These are phyloP conservation scores for Drosophila gunungcola DNA, from an alignment of 1,140 invertebrate species.

Conservation along the genomic window DNA sequence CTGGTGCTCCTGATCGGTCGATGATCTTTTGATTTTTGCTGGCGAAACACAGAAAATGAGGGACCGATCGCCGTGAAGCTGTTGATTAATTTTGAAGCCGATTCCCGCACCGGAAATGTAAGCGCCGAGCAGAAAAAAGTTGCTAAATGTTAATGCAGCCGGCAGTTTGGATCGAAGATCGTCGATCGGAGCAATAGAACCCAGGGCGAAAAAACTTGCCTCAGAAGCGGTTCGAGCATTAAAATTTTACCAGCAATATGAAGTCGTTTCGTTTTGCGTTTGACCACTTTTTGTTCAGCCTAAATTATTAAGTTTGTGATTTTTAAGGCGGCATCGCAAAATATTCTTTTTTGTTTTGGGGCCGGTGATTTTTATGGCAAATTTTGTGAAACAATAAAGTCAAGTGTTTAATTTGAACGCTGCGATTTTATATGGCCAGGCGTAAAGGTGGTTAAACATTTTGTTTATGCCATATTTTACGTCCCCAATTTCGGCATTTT, in stretches of 20 bases:
- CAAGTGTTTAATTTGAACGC: slow-evolving; percentile 33
- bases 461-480: slow-evolving; percentile 54
- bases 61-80: slow-evolving; percentile 66
- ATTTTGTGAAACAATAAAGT: slow-evolving; percentile 64
- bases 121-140: slow-evolving; percentile 61
- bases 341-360: slow-evolving; percentile 18
- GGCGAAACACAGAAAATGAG: slow-evolving; percentile 29
- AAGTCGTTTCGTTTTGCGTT: slow-evolving; percentile 10
- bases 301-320: slow-evolving; percentile 63
- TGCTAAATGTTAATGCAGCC: slow-evolving; percentile 75
- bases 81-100: slow-evolving; percentile 77
- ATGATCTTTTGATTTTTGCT: slow-evolving; percentile 51
- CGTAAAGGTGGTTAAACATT: slow-evolving; percentile 60
- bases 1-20: slow-evolving; percentile 46
- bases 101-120: slow-evolving; percentile 75
- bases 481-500: slow-evolving; percentile 5
- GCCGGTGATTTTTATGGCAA: slow-evolving; percentile 38
- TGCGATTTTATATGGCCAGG: slow-evolving; percentile 40
- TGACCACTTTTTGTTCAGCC: slow-evolving; percentile 30
- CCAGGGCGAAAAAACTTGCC: slow-evolving; percentile 28
- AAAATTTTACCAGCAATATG: not conserved
- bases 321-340: slow-evolving; percentile 37
- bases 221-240: slow-evolving; percentile 39
- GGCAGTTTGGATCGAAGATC: slow-evolving; percentile 20
- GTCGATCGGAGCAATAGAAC: slow-evolving; percentile 52